These are phyloP conservation scores for Coendou prehensilis DNA, from an alignment of 2,797 vertebrate species.

Conservation along the genomic window DNA sequence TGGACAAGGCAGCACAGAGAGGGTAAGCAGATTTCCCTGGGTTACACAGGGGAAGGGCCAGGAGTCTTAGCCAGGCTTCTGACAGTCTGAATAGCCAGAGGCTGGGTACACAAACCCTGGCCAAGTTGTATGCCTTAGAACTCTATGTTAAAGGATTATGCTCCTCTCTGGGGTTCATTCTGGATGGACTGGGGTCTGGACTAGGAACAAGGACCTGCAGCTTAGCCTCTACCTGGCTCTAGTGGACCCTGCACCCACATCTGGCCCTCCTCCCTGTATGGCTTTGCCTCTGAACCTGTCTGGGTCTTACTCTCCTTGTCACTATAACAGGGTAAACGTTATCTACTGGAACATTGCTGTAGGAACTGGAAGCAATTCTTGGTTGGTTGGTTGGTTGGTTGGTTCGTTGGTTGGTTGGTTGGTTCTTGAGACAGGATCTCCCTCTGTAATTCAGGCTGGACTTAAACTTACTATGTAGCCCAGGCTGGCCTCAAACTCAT, in stretches of 20 bases:
- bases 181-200: background rate
- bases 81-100: background rate
- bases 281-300: conserved; percentile 35
- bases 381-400: background rate
- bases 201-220: background rate
- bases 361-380: background rate
- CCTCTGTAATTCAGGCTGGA: background rate
- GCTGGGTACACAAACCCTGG: background rate
- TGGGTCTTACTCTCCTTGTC: conserved; percentile 39
- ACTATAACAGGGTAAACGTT: background rate
- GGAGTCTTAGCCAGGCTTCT: conserved; percentile 21
- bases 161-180: background rate
- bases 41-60: conserved; percentile 1
- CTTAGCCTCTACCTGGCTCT: background rate
- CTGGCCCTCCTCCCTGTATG: background rate
- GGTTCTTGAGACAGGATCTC: background rate
- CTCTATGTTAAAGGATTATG: background rate
- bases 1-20: background rate
- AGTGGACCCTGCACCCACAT: background rate
- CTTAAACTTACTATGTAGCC: background rate
- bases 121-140: conserved; percentile 11
- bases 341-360: background rate
- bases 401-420: background rate
- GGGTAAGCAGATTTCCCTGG: conserved; percentile 5
- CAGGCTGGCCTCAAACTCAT: background rate